A percentile compares a stretch with the other conserved stretches of the same genome.
These are phyloP conservation scores for Yponomeuta sedellus DNA, from an alignment of 2,888 invertebrate genomes.

Conservation along the genomic window DNA sequence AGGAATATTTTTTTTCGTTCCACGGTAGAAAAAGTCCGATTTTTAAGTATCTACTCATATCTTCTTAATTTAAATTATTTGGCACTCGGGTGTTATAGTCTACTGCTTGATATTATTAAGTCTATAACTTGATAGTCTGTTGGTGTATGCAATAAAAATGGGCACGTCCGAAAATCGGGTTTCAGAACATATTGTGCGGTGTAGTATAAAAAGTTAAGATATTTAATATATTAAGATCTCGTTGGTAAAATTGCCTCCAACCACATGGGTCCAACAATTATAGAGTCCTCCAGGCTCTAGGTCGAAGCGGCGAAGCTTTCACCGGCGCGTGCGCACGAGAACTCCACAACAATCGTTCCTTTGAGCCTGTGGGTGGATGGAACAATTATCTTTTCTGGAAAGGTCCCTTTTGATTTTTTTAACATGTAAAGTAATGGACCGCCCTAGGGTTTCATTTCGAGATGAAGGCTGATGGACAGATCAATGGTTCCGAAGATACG, in stretches of 20 bases:
- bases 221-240: neutral
- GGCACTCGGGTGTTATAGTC: too few species aligned
- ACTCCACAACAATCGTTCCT: neutral
- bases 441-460: neutral
- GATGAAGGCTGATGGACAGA: neutral
- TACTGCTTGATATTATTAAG: too few species aligned
- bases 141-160: too few species aligned
- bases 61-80: too few species aligned
- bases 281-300: constrained; percentile 5
- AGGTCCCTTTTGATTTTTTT: neutral
- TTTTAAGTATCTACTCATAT: too few species aligned
- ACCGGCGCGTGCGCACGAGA: neutral
- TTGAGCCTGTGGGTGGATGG: neutral
- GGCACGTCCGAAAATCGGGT: too few species aligned
- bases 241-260: neutral
- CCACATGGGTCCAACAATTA: neutral
- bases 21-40: too few species aligned
- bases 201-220: too few species aligned
- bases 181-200: too few species aligned
- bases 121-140: too few species aligned
- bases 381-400: neutral
- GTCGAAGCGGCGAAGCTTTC: neutral
- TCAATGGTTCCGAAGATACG: neutral
- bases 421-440: neutral
- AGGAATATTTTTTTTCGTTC: too few species aligned